These are phyloP conservation scores for Aricia artaxerxes DNA, from an alignment of 2,888 invertebrate species.

Conservation along the genomic window DNA sequence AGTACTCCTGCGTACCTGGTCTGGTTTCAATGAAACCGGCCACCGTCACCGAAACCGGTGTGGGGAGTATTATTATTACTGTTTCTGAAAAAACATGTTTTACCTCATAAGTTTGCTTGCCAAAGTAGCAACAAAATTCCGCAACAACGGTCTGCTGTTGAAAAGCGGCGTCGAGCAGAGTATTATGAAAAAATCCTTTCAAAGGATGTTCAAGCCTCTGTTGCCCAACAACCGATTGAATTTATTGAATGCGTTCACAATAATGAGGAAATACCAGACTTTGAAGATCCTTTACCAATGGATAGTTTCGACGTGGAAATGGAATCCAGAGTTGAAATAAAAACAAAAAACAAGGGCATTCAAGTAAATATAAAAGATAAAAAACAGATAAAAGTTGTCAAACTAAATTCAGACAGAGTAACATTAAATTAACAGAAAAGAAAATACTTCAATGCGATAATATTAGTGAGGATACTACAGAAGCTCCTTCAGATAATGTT, in stretches of 20 bases:
- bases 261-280: background rate
- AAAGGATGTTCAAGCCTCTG: background rate
- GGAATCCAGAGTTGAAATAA: background rate
- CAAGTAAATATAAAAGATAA: constrained; percentile 1
- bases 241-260: constrained; percentile 1
- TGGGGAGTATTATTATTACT: too few species aligned
- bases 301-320: background rate
- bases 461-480: constrained; percentile 1
- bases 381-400: background rate
- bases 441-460: background rate
- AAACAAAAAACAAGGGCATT: constrained; percentile 1
- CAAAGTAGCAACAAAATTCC: constrained; percentile 1
- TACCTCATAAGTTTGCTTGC: constrained; percentile 14
- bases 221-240: background rate
- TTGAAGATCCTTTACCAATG: background rate
- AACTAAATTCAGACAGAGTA: background rate
- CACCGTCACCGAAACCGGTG: too few species aligned
- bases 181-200: background rate
- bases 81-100: constrained; percentile 20
- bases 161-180: constrained; percentile 1
- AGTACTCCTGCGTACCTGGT: too few species aligned
- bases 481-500: constrained; percentile 1
- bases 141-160: background rate
- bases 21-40: too few species aligned
- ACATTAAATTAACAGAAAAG: background rate